Evolutionary conservation across 1,140 invertebrate species (phyloP), one percentile per base, ranked within the genome.

Genomic region (Bombus confusus): DNA sequence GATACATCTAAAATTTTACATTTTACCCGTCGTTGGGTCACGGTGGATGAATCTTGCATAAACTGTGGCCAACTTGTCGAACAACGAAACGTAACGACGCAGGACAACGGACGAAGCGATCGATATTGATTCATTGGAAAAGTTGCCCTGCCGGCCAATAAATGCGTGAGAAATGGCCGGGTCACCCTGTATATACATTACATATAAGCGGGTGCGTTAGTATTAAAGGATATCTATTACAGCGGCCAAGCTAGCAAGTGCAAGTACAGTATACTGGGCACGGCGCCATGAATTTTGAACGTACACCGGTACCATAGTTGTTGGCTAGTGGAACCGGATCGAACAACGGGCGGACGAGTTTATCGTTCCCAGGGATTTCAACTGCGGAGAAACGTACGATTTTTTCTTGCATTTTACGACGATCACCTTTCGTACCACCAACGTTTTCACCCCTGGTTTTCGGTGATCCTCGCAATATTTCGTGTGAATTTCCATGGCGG

Each of bases 221-320:
- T 91, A 93, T 88, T 92, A 92, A 92, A 91, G 92, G 90, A 92
- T 92, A 92, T 93, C 90, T 91, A 93, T 92, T 92, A 92, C 91
- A 88, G 85, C 76, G 74, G 77, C 79, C 87, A n/a, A 18, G 84
- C 85, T 79, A 90, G 88, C 91, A 91, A 93, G 91, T 92, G 86
- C 91, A 90, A 93, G 91, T 91, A 91, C 91, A 92, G 92, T 93
- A 93, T 92, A 93, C 87, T 81, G 76, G 66, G 82, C 83, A 90
- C 84, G 87, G 88, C 80, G 89, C 91, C 90, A 93, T 93, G 91
- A 93, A 93, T 93, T 93, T 93, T 92, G 88, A 93, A 90, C 80
- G 68, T 87, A 88, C 89, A 91, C 86, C 87, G 84, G 68, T 73
- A 79, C 80, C 66, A 76, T 88, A 86, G 86, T 90, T 84, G 88